Evolutionary conservation across 2,797 vertebrate genomes (phyloP).

Genomic region (Urophycis tenuis): DNA sequence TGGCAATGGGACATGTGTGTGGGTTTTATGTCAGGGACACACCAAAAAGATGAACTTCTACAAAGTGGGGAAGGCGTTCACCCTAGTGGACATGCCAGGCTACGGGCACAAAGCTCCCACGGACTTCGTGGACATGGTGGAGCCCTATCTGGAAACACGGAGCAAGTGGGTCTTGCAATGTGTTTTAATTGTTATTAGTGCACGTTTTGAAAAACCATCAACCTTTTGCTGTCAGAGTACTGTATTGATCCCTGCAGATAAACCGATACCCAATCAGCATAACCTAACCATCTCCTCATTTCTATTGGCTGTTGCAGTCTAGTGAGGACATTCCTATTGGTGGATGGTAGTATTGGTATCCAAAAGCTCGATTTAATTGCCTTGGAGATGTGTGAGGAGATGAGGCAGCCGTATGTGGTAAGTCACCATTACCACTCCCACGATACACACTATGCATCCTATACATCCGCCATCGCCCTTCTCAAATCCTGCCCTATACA

Average conservation of each 20-base stretch:
- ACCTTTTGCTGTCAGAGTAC: background rate
- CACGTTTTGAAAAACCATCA: background rate
- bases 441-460: background rate
- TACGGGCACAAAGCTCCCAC: constrained; percentile 82
- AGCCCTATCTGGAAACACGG: constrained; percentile 80
- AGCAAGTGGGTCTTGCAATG: constrained; percentile 70
- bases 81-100: constrained; percentile 92
- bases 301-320: constrained; percentile 64
- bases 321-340: constrained; percentile 85
- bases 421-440: constrained; percentile 25
- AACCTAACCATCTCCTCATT: background rate
- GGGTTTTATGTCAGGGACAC: constrained; percentile 75
- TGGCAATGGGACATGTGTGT: background rate
- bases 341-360: constrained; percentile 81
- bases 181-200: background rate
- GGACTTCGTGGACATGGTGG: constrained; percentile 93
- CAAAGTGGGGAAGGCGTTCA: constrained; percentile 82
- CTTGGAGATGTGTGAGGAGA: constrained; percentile 93
- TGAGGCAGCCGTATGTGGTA: constrained; percentile 85
- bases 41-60: constrained; percentile 98
- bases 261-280: background rate
- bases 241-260: background rate
- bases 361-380: constrained; percentile 78
- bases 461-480: background rate
- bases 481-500: background rate